Evolutionary conservation across 2,888 invertebrate genomes (phyloP).

Genomic region (Drosophila prostipennis): DNA sequence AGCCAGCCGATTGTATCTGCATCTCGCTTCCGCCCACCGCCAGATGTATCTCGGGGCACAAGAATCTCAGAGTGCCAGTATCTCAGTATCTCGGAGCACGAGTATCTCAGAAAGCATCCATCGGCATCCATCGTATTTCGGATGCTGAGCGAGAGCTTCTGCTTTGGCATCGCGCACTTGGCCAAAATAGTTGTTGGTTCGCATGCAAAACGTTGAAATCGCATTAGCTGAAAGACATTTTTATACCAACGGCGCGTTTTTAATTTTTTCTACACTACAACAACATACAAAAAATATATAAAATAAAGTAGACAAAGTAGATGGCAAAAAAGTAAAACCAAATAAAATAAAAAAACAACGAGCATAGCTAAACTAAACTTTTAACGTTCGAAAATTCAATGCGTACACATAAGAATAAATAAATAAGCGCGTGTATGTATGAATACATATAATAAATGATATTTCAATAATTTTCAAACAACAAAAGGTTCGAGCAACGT

Average conservation of each 20-base stretch:
- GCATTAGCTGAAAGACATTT: conserved; percentile 80
- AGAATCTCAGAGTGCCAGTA: conserved; percentile 6
- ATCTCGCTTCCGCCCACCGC: conserved; percentile 10
- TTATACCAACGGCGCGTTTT: conserved; percentile 83
- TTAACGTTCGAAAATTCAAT: conserved; percentile 47
- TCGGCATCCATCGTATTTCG: conserved; percentile 48
- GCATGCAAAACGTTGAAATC: conserved; percentile 83
- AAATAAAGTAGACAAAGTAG: conserved; percentile 44
- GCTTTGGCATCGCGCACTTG: conserved; percentile 70
- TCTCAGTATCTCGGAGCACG: conserved; percentile 26
- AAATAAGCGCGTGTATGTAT: conserved; percentile 63
- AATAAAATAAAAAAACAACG: conserved; percentile 30
- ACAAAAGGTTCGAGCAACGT: conserved; percentile 54
- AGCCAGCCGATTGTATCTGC: conserved; percentile 35
- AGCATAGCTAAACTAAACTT: conserved; percentile 44
- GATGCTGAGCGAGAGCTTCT: conserved; percentile 69
- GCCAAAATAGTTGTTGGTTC: conserved; percentile 83
- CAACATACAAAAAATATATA: conserved; percentile 29
- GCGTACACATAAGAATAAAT: conserved; percentile 52
- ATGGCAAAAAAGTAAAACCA: conserved; percentile 36
- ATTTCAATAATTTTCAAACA: conserved; percentile 68
- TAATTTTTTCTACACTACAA: conserved; percentile 73
- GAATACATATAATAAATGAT: conserved; percentile 58
- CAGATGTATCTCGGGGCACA: conserved; percentile 19
- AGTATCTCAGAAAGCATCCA: conserved; percentile 38